These are phyloP conservation scores for Chamaetylas fuelleborni DNA, from an alignment of 2,113 vertebrate genomes.

Conservation along the genomic window DNA sequence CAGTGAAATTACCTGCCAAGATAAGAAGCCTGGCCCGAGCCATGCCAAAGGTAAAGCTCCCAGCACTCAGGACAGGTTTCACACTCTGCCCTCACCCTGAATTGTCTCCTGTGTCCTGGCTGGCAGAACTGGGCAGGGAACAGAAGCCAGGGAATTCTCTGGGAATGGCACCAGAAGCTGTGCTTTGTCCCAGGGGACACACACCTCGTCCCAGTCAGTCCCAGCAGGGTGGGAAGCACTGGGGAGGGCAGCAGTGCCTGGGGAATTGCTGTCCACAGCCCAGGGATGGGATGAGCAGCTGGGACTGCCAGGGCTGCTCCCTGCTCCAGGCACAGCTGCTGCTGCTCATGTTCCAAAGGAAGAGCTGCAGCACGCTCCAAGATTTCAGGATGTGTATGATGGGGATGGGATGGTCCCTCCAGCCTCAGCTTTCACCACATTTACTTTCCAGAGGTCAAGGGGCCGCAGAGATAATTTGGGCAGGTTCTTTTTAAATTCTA, in stretches of 20 bases:
- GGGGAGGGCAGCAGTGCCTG: background rate
- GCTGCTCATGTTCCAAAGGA: background rate
- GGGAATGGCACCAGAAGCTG: background rate
- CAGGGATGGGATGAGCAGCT: background rate
- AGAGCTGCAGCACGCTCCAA: background rate
- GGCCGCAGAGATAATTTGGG: background rate
- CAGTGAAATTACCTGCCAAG: background rate
- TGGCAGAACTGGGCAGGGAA: background rate
- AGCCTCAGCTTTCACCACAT: background rate
- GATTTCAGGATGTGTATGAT: background rate
- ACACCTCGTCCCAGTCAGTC: background rate
- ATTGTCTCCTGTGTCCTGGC: accelerated
- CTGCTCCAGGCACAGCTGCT: background rate
- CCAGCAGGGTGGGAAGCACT: background rate
- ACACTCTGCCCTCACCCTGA: background rate
- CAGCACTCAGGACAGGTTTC: background rate
- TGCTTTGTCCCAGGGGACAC: background rate
- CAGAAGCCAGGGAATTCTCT: background rate
- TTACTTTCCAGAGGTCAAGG: background rate
- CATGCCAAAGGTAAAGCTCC: background rate
- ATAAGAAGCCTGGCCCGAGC: background rate
- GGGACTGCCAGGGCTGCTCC: background rate
- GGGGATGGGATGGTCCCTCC: background rate
- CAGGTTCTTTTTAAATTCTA: background rate
- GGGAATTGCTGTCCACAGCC: background rate